A percentile compares a stretch with the other conserved stretches of the same genome.
phyloP scores from a whole-genome alignment of 1,140 invertebrate genomes.

The Trinorchestia longiramus region DNA sequence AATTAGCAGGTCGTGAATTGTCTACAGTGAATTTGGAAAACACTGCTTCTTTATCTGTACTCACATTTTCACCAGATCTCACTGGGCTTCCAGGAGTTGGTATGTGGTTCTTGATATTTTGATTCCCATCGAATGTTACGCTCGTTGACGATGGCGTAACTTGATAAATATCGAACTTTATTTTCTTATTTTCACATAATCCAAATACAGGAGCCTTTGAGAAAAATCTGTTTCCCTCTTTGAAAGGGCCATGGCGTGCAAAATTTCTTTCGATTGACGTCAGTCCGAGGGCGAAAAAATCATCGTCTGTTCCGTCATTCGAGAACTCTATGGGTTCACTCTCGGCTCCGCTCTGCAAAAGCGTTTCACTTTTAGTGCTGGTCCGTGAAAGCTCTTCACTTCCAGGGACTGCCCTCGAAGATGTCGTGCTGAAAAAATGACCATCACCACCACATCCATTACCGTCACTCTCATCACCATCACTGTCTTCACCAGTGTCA shows the following conservation, averaged over 20 bases:
- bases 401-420: not conserved
- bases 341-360: not conserved
- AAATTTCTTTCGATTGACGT: not conserved
- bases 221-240: not conserved
- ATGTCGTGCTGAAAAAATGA: not conserved
- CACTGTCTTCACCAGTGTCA: not conserved
- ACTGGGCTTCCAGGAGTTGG: not conserved
- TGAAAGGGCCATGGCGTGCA: not conserved
- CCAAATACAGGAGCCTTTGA: not conserved
- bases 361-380: not conserved
- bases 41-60: not conserved
- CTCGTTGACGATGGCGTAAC: not conserved
- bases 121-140: not conserved
- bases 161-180: not conserved
- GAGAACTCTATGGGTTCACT: not conserved
- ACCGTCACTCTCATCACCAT: constrained; percentile 8
- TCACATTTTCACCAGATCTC: not conserved
- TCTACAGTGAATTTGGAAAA: not conserved
- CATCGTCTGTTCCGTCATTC: not conserved
- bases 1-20: not conserved
- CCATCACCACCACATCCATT: not conserved
- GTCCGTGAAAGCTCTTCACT: not conserved
- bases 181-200: not conserved
- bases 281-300: not conserved
- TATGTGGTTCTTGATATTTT: not conserved